Conservation (phyloP, 2,888 invertebrate genomes). For the Drosophila austrosaltans region DNA sequence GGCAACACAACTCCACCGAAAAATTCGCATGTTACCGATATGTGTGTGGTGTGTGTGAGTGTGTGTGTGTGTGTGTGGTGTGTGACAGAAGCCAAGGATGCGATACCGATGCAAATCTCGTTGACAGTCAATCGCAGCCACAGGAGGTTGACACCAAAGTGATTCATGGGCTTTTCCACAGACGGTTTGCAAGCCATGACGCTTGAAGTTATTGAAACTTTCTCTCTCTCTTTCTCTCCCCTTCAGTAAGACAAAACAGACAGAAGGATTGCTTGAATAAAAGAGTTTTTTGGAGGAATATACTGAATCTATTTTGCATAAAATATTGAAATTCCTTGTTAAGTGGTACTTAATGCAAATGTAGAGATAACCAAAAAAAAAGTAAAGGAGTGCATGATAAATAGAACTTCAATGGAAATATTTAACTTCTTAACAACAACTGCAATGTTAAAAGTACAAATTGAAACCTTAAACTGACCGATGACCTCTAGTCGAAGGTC, state of each 20-base stretch:
- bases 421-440: neutral
- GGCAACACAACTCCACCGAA: neutral
- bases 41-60: constrained; percentile 20
- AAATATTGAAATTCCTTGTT: constrained; percentile 81
- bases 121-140: constrained; percentile 59
- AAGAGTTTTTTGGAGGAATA: constrained; percentile 10
- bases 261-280: constrained; percentile 6
- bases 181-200: constrained; percentile 20
- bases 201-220: constrained; percentile 49
- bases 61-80: neutral
- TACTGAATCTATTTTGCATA: constrained; percentile 74
- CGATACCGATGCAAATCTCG: constrained; percentile 48
- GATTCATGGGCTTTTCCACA: constrained; percentile 49
- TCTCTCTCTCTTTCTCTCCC: neutral
- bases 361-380: constrained; percentile 39
- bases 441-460: neutral
- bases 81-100: constrained; percentile 12
- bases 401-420: no score
- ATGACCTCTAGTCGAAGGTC: constrained; percentile 4
- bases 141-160: constrained; percentile 38
- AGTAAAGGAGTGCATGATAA: neutral
- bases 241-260: constrained; percentile 31
- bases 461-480: constrained; percentile 3
- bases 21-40: constrained; percentile 39
- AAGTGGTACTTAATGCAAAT: constrained; percentile 82